Base-by-base conservation (phyloP, 2,797 vertebrate species). In the Enteromius argenteus region DNA sequence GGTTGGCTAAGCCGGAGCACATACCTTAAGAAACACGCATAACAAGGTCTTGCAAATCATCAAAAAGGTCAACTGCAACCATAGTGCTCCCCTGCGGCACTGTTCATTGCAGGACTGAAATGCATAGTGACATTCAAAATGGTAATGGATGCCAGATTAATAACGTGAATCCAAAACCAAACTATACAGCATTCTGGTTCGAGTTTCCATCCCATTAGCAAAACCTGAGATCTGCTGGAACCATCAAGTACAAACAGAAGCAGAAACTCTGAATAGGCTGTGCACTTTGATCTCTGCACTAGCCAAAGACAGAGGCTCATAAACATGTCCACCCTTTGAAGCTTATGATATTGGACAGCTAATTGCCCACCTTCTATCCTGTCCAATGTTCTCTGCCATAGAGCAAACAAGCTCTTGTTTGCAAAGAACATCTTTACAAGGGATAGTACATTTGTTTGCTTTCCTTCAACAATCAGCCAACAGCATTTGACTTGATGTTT, bases 271-370 rank as follows among this genome's bases (percentile, higher is more conserved):
- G 46, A 73, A 84, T 86, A 85, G 82, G 80, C 79, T 77, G 74
- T 84, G 88, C 69, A 87, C 91, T 90, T 90, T 92, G 90, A 89
- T 90, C 88, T 88, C 72, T 1, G 67, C 85, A 86, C 86, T 84
- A 81, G 81, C 79, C 58, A 86, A 73, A 85, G 84, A 88, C 84
- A 88, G 46, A 86, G 69, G 74, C 87, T 87, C 83, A 90, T 92
- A 92, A 93, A 93, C 85, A 14, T 19, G 66, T 74, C 77, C 53
- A n/a, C 72, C 76, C 89, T 93, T 91, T 92, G 89, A 94, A 93
- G 90, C 85, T 84, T 80, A 86, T 86, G 79, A 87, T 88, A 84
- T 60, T 83, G 83, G 88, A 90, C 83, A 62, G 53, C 83, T 85
- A 74, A 69, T 68, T 86, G 85, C 46, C 85, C 86, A 79, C 89